Conservation (phyloP, 2,113 vertebrate genomes). For the Mastomys natalensis region DNA sequence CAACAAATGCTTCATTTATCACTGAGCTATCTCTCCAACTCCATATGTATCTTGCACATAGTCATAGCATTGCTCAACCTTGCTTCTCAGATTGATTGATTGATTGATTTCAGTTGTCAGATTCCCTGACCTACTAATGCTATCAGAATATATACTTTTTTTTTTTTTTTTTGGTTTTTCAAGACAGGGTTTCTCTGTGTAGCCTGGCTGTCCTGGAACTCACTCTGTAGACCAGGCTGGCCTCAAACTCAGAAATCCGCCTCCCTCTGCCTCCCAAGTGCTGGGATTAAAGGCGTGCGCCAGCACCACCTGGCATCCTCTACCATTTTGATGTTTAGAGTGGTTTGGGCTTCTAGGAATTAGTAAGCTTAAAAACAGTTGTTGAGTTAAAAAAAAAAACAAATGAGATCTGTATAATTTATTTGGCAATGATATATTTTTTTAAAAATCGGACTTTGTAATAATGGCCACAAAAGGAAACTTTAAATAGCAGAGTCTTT, state of each 20-base stretch:
- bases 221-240: neutral
- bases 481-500: neutral
- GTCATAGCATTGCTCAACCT: neutral
- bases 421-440: neutral
- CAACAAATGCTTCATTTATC: neutral
- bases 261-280: neutral
- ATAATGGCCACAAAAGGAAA: constrained; percentile 24
- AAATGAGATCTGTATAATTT: constrained; percentile 47
- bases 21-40: neutral
- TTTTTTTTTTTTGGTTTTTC: no score
- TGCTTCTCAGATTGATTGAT: neutral
- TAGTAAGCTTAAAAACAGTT: neutral
- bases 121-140: neutral
- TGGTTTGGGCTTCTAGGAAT: neutral
- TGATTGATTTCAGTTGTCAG: neutral
- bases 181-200: no score
- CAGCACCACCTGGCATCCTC: no score
- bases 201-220: no score
- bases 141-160: neutral
- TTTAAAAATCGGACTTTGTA: neutral
- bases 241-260: neutral
- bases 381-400: neutral
- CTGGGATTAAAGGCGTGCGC: neutral
- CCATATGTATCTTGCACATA: neutral
- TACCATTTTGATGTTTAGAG: neutral